Evolutionary conservation across 2,888 invertebrate genomes (phyloP).

Genomic region (Athripsodes cinereus): DNA sequence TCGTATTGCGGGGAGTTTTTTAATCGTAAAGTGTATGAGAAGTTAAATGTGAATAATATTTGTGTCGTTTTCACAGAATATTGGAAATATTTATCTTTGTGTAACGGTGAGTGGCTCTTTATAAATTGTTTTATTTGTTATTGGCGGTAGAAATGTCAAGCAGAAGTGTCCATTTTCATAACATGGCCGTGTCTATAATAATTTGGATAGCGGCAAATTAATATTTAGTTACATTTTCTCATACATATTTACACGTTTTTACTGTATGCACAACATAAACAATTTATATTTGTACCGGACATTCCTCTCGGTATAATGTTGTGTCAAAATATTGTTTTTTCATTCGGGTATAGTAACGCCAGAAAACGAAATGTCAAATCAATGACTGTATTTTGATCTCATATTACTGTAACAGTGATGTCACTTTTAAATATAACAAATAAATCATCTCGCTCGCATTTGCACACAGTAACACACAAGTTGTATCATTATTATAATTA

Average conservation of each 20-base stretch:
- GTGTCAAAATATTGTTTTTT: neutral
- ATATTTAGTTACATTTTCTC: slow-evolving; percentile 5
- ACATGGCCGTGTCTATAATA: slow-evolving; percentile 18
- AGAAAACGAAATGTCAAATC: slow-evolving; percentile 13
- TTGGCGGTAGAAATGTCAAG: slow-evolving; percentile 14
- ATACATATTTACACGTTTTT: neutral
- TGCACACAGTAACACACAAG: neutral
- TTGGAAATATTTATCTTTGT: slow-evolving; percentile 19
- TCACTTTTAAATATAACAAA: slow-evolving; percentile 10
- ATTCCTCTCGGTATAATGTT: neutral
- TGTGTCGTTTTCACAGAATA: slow-evolving; percentile 18
- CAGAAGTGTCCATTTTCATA: neutral
- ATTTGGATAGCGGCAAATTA: slow-evolving; percentile 13
- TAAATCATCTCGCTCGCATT: neutral
- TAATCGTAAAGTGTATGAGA: slow-evolving; percentile 20
- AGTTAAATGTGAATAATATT: slow-evolving; percentile 21
- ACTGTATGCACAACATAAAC: neutral
- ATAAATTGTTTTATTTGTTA: neutral
- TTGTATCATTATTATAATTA: neutral
- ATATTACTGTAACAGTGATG: slow-evolving; percentile 12
- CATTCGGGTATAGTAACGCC: neutral
- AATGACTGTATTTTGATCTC: slow-evolving; percentile 6
- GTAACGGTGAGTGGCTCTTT: slow-evolving; percentile 17
- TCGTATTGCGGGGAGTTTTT: slow-evolving; percentile 21
- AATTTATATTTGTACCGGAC: too few species aligned